Evolutionary conservation across 2,888 invertebrate genomes (phyloP).

Genomic region (Pomacea canaliculata): DNA sequence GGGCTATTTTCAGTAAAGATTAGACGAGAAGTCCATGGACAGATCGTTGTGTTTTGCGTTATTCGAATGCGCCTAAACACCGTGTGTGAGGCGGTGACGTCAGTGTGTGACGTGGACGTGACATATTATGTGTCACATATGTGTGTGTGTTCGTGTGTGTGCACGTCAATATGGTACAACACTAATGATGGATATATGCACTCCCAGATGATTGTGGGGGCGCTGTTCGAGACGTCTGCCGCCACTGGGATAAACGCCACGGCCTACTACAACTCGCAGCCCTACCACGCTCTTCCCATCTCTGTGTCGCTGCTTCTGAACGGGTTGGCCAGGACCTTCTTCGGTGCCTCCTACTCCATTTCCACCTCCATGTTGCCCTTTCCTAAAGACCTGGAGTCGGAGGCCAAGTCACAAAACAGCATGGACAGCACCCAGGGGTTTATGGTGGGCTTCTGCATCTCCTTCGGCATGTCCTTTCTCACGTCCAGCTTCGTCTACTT

Average conservation of each 20-base stretch:
- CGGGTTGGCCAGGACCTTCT: conserved; percentile 41
- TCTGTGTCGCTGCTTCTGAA: conserved; percentile 73
- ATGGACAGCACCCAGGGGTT: conserved; percentile 39
- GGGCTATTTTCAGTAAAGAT: too few species aligned
- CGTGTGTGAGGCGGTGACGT: too few species aligned
- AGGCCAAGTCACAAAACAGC: conserved; percentile 34
- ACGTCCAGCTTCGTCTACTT: conserved; percentile 57
- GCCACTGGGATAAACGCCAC: neutral
- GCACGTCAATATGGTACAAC: too few species aligned
- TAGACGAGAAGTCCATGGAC: too few species aligned
- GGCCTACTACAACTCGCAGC: conserved; percentile 83
- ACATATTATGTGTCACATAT: too few species aligned
- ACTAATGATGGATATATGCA: too few species aligned
- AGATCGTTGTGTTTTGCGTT: too few species aligned
- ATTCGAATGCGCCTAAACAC: too few species aligned
- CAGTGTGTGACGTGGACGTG: too few species aligned
- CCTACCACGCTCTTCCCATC: conserved; percentile 80
- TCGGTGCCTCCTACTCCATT: neutral
- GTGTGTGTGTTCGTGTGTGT: too few species aligned
- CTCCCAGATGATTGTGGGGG: conserved; percentile 61
- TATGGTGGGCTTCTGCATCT: conserved; percentile 43
- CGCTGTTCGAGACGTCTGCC: conserved; percentile 31
- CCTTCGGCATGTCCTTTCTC: conserved; percentile 64
- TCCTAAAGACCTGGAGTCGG: conserved; percentile 15
- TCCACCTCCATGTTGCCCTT: conserved; percentile 14